Evolutionary conservation across 2,113 vertebrate species (phyloP).

Genomic region (Periophthalmus modestus): DNA sequence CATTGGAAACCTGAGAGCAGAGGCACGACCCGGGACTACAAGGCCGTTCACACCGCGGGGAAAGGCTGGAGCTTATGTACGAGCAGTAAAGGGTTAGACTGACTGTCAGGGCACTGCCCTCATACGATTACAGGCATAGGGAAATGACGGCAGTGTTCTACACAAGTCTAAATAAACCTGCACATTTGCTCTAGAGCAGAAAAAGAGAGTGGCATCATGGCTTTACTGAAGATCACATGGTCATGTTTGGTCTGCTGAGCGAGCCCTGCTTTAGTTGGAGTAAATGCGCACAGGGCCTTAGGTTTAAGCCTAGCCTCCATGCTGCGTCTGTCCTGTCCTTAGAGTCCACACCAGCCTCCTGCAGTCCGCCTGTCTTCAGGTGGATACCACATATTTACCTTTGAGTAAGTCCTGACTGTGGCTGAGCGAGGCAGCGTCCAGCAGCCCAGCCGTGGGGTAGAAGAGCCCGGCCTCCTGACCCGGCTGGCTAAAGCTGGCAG

Average conservation of each 20-base stretch:
- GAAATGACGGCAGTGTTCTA: not conserved
- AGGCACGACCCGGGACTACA: conserved; percentile 30
- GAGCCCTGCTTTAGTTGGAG: not conserved
- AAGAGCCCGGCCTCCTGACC: conserved; percentile 78
- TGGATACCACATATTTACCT: conserved; percentile 84
- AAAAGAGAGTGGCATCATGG: not conserved
- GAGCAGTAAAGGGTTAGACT: not conserved
- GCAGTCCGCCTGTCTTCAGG: conserved; percentile 71
- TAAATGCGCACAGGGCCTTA: not conserved
- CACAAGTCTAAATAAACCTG: not conserved
- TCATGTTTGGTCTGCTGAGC: not conserved
- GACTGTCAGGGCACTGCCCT: not conserved
- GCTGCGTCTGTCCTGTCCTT: conserved; percentile 19
- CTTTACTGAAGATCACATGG: not conserved
- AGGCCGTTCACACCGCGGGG: not conserved
- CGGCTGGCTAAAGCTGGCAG: conserved; percentile 70
- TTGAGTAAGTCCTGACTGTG: conserved; percentile 81
- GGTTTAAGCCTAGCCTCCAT: conserved; percentile 35
- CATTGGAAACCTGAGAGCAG: conserved; percentile 65
- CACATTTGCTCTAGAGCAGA: not conserved
- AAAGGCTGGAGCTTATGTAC: not conserved
- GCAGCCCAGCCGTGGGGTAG: conserved; percentile 74
- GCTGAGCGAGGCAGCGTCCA: conserved; percentile 75
- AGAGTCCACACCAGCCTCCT: conserved; percentile 55
- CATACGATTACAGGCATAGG: not conserved